Evolutionary conservation across 1,140 invertebrate species (phyloP), one percentile per base, ranked within the genome.

Genomic region (Carposina sasakii): DNA sequence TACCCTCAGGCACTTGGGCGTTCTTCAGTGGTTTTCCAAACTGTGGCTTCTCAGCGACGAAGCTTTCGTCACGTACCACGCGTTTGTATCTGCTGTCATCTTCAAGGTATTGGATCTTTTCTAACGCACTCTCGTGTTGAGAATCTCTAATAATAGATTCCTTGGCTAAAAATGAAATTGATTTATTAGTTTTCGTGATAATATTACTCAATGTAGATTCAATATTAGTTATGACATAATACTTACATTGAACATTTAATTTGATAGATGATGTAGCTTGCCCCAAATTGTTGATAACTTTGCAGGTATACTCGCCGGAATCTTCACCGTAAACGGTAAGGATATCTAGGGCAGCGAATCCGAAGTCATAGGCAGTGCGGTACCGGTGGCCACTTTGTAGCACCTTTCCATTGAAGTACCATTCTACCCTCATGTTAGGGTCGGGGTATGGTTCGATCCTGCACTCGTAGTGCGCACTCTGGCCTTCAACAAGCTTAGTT

Each of bases 371-470:
- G 6, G 93, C 91, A 42, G 95, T 96, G 60, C 95, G 91, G 86
- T 96, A 98, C 56, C 96, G 90, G 75, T 96, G 94, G 39, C 96
- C 95, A 49, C 93, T 95, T 67, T 91, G 92, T n/a, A 98, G 77
- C 28, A 95, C 94, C 77, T 96, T 92, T 39, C 94, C 95, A 76
- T 98, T 96, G 64, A 95, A 92, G 78, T 94, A 96, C 96, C 96
- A 98, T 81, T 97, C 95, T 1, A 98, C 93, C 57, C 93, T 92
- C 71, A 99, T 91, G 43, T 92, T 93, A 1, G 96, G 91, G 86
- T 99, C 98, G 8, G 96, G 96, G 67, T 97, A 94, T 28, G 98
- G 98, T 63, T 98, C 94, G 63, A 99, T 94, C 37, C 95, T 90
- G 65, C 96, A 98, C 86, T 99, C 97, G 77, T 99, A 99, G 71